Base-by-base conservation (phyloP, 1,140 invertebrate genomes). In the Ephestia elutella region DNA sequence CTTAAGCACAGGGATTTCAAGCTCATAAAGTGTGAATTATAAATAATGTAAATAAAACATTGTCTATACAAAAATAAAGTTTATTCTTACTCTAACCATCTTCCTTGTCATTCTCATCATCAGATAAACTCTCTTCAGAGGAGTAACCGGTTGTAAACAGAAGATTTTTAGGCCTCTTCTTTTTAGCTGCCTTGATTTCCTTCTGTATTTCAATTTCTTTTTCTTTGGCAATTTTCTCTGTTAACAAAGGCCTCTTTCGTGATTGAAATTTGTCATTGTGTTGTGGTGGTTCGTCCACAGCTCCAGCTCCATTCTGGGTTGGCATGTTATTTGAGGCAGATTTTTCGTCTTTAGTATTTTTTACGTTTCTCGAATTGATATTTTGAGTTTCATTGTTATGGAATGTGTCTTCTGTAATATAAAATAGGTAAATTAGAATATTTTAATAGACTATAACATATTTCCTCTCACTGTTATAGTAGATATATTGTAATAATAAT, bases 111-210 rank as follows among this genome's bases (percentile, higher is more conserved):
- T 72, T 78, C 11, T 80, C 76, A 68, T 56, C 66, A 3, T 59
- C 50, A 21, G 72, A 63, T 57, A 86, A 62, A 65, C 80, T 86
- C 59, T 90, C 89, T 62, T 90, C 89, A 18, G 89, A 90, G 13
- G 89, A 90, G 58, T 89, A 90, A 2, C 86, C 89, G 20, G 86
- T 88, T 25, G 85, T 87, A 54, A 90, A 90, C 1, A 90, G 65
- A 2, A 89, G 75, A 71, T 90, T 90, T 60, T 89, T 89, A 1
- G 89, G 86, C 58, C 73, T 82, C 57, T 84, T 87, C 64, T 84
- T 90, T 56, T 67, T 85, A 44, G 82, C 77, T 65, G 67, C 78
- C 66, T 82, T 82, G 5, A 89, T 79, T 63, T 90, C 87, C 57
- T 86, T 86, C 56, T 86, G 69, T 51, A 89, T 82, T 65, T 82